Evolutionary conservation across 1,140 invertebrate genomes (phyloP), one percentile per base, ranked within the genome.

Genomic region (Chymomyza costata): DNA sequence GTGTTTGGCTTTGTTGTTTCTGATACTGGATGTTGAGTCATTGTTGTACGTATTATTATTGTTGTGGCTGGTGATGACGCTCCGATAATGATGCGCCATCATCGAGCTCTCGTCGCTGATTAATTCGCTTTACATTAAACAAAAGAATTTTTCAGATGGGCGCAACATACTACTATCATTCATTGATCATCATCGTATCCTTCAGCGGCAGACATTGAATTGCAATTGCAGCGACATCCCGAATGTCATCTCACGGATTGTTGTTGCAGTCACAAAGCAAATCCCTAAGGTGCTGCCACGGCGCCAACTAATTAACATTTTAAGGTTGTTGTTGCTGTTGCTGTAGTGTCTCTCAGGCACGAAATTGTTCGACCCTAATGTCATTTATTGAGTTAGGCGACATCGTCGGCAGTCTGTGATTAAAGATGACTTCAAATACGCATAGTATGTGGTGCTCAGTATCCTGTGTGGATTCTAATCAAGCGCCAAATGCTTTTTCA

Each of bases 71-170:
- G 5, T 53, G 66, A 67, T 71, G 71, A 78, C 73, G 60, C 43
- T 50, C 34, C 13, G 71, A 78, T 78, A 78, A 71, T 63, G 70
- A 78, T 60, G 65, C 13, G 32, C 3, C 13, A 8, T 34, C 13
- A 34, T 70, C 66, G 71, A 76, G 62, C 62, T 61, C 56, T 78
- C 49, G 62, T 35, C 62, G 51, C 71, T 76, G 71, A 78, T 78
- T 78, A 78, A 78, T 78, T 64, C 58, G 71, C 50, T 65, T 71
- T 57, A 67, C 71, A 48, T 55, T 59, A 78, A 57, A 78, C 71
- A 76, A 76, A 70, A 38, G 63, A 61, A 51, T 58, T 69, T 56
- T 57, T 65, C 53, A 18, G 53, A 58, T 62, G 63, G 54, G 44
- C 46, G n/a, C n/a, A n/a, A n/a, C n/a, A n/a, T n/a, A n/a, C n/a